Evolutionary conservation across 2,888 invertebrate species (phyloP), one percentile per base, ranked within the genome.

Genomic region (Odontomyia ornata): DNA sequence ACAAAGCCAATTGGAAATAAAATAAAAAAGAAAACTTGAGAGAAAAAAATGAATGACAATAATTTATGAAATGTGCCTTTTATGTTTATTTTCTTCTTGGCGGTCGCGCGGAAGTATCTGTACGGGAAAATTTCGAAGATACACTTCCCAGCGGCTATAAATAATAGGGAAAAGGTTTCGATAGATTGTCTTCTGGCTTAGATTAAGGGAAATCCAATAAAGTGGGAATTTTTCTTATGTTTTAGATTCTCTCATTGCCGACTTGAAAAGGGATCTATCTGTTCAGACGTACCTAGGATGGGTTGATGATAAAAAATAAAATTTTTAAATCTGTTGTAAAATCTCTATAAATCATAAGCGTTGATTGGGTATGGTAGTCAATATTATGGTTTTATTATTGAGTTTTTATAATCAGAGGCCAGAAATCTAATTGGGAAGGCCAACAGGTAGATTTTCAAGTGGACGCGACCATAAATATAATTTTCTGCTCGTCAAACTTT

Each of bases 361-460:
- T 9, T 52, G 52, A 52, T 52, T 36, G 18, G 52, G 13, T 52
- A 18, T 18, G 13, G n/a, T 4, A 52, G 4, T 52, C 52, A 15
- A 52, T n/a, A 52, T 52, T 15, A 52, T 52, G n/a, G 52, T n/a
- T 52, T 52, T 52, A n/a, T 52, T 52, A 52, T 4, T 13, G 52
- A 52, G 7, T 52, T 43, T 9, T 9, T 52, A 15, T 9, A 52
- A 52, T 52, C n/a, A 52, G 18, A 52, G 15, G 52, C 15, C 3
- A 52, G 36, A 9, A 36, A 36, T 3, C 3, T 36, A 36, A 36
- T 52, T 52, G 52, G 15, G 52, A 15, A 52, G 18, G 18, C 52
- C 18, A 36, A 36, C 52, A 52, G 52, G 52, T 52, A 52, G 52
- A 52, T n/a, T 52, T 52, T 52, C 52, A 52, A 52, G 4, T 52